These are phyloP conservation scores for Oncorhynchus gorbuscha DNA, from an alignment of 2,113 vertebrate genomes.

Conservation along the genomic window DNA sequence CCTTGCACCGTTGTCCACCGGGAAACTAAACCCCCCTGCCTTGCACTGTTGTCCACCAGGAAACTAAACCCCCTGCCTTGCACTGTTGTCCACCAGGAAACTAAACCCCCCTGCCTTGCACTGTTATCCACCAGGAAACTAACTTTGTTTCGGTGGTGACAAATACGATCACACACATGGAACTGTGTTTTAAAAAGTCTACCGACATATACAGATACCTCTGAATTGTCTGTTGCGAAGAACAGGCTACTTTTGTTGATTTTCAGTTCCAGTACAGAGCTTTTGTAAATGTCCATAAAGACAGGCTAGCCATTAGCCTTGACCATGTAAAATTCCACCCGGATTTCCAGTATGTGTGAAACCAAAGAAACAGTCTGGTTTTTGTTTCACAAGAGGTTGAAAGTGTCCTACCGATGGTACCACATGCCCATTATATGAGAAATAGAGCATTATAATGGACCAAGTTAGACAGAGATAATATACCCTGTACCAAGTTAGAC, in stretches of 20 bases:
- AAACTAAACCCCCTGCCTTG: too few species aligned
- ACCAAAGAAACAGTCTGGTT: constrained; percentile 70
- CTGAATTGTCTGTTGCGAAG: neutral
- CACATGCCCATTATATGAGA: constrained; percentile 43
- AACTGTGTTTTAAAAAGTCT: neutral
- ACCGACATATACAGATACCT: neutral
- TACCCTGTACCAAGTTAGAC: too few species aligned
- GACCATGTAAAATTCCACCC: constrained; percentile 58
- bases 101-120: too few species aligned
- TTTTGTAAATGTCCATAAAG: neutral
- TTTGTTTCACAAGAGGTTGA: constrained; percentile 67
- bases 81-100: too few species aligned
- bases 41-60: too few species aligned
- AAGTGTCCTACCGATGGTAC: constrained; percentile 63
- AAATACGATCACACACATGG: neutral
- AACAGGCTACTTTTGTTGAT: neutral
- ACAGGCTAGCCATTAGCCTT: constrained; percentile 22
- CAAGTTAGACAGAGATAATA: too few species aligned
- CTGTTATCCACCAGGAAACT: too few species aligned
- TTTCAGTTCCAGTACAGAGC: neutral
- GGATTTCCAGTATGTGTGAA: constrained; percentile 65
- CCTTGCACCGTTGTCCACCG: too few species aligned
- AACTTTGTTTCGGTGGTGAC: neutral
- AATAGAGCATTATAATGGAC: constrained; percentile 42
- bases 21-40: too few species aligned